Evolutionary conservation across 2,797 vertebrate species (phyloP).

Genomic region (Ibycter americanus): DNA sequence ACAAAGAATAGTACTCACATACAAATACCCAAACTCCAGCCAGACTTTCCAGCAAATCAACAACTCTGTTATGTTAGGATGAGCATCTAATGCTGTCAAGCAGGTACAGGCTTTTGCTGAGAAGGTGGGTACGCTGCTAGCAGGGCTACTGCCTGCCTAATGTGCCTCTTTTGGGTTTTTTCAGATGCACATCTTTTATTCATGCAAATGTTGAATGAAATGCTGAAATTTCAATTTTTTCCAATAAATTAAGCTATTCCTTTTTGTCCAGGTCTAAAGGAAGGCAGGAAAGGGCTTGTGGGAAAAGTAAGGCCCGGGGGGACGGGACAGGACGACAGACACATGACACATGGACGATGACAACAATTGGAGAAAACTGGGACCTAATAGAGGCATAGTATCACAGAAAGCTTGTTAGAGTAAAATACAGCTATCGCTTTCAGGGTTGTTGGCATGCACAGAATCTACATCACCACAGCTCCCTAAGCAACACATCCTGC

Average conservation of each 20-base stretch:
- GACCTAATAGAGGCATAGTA: too few species aligned
- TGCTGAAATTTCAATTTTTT: neutral
- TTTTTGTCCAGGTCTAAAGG: neutral
- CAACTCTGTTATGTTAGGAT: neutral
- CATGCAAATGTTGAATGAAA: neutral
- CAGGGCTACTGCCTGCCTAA: neutral
- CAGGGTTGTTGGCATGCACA: too few species aligned
- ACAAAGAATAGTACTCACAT: neutral
- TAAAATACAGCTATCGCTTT: too few species aligned
- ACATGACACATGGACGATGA: too few species aligned
- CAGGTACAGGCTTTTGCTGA: neutral
- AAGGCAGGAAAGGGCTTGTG: neutral
- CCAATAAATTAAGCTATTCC: neutral
- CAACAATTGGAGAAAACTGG: too few species aligned
- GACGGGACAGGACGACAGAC: too few species aligned
- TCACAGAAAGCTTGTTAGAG: too few species aligned
- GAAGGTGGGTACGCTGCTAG: neutral
- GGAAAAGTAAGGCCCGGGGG: too few species aligned
- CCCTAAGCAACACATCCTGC: too few species aligned
- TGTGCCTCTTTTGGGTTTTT: rapidly evolving
- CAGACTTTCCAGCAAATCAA: neutral
- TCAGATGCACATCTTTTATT: neutral
- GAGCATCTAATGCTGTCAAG: neutral
- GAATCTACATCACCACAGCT: too few species aligned
- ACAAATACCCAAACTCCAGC: neutral